phyloP scores from a whole-genome alignment of 2,888 invertebrate species.

The Notodonta dromedarius region DNA sequence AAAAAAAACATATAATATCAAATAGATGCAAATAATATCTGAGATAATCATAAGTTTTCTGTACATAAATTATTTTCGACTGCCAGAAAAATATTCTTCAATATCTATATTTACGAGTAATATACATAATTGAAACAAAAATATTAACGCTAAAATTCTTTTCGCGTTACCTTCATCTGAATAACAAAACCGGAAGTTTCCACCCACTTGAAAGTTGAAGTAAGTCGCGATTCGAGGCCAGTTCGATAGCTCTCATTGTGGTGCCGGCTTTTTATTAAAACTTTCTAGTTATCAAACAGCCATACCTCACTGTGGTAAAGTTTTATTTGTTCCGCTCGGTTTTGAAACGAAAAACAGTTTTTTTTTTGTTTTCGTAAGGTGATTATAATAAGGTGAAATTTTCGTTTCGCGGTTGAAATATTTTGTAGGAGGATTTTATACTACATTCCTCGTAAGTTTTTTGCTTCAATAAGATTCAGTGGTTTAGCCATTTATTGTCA shows the following conservation, averaged over 20 bases:
- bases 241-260: constrained; percentile 5
- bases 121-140: not conserved
- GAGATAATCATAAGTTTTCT: too few relatives aligned
- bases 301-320: not conserved
- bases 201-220: not conserved
- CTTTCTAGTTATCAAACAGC: constrained; percentile 5
- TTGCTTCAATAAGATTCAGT: too few relatives aligned
- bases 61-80: too few relatives aligned
- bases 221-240: not conserved
- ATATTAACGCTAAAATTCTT: not conserved
- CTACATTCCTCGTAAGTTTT: too few relatives aligned
- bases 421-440: not conserved
- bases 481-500: too few relatives aligned
- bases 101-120: too few relatives aligned
- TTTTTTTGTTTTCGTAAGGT: not conserved
- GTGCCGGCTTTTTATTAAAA: constrained; percentile 8
- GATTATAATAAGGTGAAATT: not conserved
- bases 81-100: too few relatives aligned
- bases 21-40: too few relatives aligned
- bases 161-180: not conserved
- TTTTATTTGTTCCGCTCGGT: constrained; percentile 6
- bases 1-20: too few relatives aligned
- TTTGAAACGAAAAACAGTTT: constrained; percentile 2
- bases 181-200: constrained; percentile 1
- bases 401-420: not conserved